A percentile compares a stretch with the other conserved stretches of the same genome.
Evolutionary conservation across 2,888 invertebrate species (phyloP).

Genomic region (Lypha dubia): DNA sequence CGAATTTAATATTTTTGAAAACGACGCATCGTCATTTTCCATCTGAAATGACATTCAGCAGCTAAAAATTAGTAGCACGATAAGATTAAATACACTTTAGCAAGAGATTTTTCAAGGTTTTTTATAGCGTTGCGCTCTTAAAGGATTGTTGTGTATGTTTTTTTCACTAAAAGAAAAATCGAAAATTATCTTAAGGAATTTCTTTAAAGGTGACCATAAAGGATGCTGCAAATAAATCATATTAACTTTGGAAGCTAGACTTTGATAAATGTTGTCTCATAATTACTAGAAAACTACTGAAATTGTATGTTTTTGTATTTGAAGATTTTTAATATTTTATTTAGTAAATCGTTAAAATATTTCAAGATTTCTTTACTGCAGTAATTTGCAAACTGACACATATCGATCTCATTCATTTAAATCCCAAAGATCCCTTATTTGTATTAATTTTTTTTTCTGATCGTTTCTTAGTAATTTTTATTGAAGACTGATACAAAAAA

Average conservation of each 20-base stretch:
- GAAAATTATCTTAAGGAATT: slow-evolving; percentile 29
- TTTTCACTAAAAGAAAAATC: background rate
- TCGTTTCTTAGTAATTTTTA: slow-evolving; percentile 32
- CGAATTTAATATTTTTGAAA: slow-evolving; percentile 62
- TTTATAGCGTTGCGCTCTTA: background rate
- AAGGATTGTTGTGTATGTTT: background rate
- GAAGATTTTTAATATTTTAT: background rate
- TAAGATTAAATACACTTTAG: slow-evolving; percentile 37
- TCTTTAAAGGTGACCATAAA: slow-evolving; percentile 45
- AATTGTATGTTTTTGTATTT: background rate
- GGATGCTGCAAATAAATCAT: too few species aligned
- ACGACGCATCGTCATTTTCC: slow-evolving; percentile 42
- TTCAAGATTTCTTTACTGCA: background rate
- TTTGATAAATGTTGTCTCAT: background rate
- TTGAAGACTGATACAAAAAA: background rate
- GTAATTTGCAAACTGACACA: background rate
- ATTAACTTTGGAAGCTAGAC: background rate
- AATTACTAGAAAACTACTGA: background rate
- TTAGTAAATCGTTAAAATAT: background rate
- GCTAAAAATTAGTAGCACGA: slow-evolving; percentile 44
- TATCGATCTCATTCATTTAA: slow-evolving; percentile 34
- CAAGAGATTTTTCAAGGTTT: slow-evolving; percentile 56
- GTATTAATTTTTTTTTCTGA: slow-evolving; percentile 10
- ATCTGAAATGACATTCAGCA: slow-evolving; percentile 38
- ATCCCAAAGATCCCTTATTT: slow-evolving; percentile 24